Evolutionary conservation across 1,140 invertebrate genomes (phyloP).

Genomic region (Plectrocnemia conspersa): DNA sequence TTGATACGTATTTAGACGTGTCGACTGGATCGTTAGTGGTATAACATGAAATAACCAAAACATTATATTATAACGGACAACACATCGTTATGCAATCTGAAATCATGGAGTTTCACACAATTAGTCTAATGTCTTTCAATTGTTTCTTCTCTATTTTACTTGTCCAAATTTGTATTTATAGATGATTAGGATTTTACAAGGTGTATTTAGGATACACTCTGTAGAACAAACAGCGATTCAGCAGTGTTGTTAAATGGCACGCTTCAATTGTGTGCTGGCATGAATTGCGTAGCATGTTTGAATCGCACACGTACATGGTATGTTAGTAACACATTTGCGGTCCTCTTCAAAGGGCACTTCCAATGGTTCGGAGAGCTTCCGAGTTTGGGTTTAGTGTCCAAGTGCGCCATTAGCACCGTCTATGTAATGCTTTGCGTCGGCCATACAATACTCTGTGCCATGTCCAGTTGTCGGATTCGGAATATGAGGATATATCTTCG

Average conservation of each 20-base stretch:
- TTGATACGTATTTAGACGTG: too few relatives aligned
- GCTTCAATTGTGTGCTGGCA: not conserved
- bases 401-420: not conserved
- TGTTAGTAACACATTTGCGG: not conserved
- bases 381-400: conserved; percentile 7
- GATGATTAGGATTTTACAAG: too few relatives aligned
- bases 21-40: too few relatives aligned
- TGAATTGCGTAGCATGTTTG: conserved; percentile 5
- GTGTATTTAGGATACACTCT: too few relatives aligned
- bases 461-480: conserved; percentile 3
- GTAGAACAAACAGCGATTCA: not conserved
- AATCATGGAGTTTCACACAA: too few relatives aligned
- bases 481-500: conserved; percentile 5
- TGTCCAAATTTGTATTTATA: too few relatives aligned
- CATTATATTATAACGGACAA: too few relatives aligned
- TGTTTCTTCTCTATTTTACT: too few relatives aligned
- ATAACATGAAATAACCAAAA: too few relatives aligned
- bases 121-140: too few relatives aligned
- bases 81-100: too few relatives aligned
- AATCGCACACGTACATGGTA: not conserved
- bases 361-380: not conserved
- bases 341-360: not conserved
- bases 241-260: conserved; percentile 5
- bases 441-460: not conserved
- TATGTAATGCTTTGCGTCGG: not conserved